Conservation (phyloP, 2,888 invertebrate genomes). For the Unio delphinus region DNA sequence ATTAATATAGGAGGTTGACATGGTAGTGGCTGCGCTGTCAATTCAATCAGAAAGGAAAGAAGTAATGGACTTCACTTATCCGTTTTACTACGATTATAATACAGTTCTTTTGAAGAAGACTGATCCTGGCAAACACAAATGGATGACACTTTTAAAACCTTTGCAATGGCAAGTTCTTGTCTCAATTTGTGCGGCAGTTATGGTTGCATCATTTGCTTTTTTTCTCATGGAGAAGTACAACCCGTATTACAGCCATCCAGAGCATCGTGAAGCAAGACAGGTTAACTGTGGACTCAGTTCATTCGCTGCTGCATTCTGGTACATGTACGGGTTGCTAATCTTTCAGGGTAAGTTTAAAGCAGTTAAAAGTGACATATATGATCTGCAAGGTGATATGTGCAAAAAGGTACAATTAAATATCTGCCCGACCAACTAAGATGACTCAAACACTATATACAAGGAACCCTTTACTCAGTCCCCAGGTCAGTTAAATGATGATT, state of each 20-base stretch:
- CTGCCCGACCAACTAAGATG: too few species aligned
- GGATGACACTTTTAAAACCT: slow-evolving; percentile 38
- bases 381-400: too few species aligned
- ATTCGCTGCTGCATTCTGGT: slow-evolving; percentile 65
- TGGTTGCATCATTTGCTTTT: slow-evolving; percentile 18
- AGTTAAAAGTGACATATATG: too few species aligned
- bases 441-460: too few species aligned
- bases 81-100: slow-evolving; percentile 73
- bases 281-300: slow-evolving; percentile 1
- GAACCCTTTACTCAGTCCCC: too few species aligned
- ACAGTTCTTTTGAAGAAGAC: slow-evolving; percentile 39
- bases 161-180: slow-evolving; percentile 37
- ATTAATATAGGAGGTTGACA: slow-evolving; percentile 82
- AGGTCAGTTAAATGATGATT: too few species aligned
- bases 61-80: slow-evolving; percentile 90
- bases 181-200: slow-evolving; percentile 21
- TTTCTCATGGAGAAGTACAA: slow-evolving; percentile 30
- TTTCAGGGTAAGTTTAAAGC: slow-evolving; percentile 9
- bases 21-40: slow-evolving; percentile 85
- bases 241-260: slow-evolving; percentile 14
- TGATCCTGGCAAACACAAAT: slow-evolving; percentile 30
- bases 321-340: slow-evolving; percentile 10
- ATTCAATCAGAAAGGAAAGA: slow-evolving; percentile 93
- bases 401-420: too few species aligned
- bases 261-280: not conserved